phyloP scores from a whole-genome alignment of 1,140 invertebrate genomes.

The Lepidurus packardi region DNA sequence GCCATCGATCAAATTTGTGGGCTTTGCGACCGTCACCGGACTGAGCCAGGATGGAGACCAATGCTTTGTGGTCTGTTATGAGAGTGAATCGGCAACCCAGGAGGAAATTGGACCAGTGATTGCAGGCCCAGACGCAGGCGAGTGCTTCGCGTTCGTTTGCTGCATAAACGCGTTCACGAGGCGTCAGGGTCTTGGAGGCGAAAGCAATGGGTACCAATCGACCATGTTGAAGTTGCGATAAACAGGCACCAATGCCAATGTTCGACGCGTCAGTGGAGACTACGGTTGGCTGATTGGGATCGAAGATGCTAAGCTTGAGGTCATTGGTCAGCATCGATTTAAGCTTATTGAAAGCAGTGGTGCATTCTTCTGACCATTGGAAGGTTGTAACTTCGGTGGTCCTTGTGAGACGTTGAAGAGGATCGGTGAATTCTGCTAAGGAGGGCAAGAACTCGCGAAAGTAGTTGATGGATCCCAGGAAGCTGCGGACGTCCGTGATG shows the following conservation, averaged over 20 bases:
- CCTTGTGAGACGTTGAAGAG: not conserved
- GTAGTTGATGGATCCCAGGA: not conserved
- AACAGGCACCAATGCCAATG: not conserved
- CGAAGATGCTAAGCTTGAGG: not conserved
- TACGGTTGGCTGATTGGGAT: not conserved
- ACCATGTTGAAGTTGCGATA: not conserved
- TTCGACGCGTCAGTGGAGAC: not conserved
- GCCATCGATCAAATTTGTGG: not conserved
- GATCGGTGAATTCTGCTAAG: not conserved
- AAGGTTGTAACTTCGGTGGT: not conserved
- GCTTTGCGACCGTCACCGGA: not conserved
- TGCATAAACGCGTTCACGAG: constrained; percentile 26
- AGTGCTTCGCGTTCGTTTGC: constrained; percentile 29
- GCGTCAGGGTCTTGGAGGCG: constrained; percentile 38
- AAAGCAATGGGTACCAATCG: constrained; percentile 41
- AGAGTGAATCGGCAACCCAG: constrained; percentile 45
- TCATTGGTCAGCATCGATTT: not conserved
- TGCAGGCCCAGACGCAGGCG: constrained; percentile 34
- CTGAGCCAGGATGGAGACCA: constrained; percentile 44
- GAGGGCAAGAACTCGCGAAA: not conserved
- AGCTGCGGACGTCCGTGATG: not conserved
- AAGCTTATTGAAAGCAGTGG: constrained; percentile 43
- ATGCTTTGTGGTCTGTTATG: constrained; percentile 48
- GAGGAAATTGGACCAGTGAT: constrained; percentile 49
- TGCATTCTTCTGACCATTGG: constrained; percentile 40